Evolutionary conservation across 1,140 invertebrate genomes (phyloP), one percentile per base, ranked within the genome.

Genomic region (Drosophila mayri): DNA sequence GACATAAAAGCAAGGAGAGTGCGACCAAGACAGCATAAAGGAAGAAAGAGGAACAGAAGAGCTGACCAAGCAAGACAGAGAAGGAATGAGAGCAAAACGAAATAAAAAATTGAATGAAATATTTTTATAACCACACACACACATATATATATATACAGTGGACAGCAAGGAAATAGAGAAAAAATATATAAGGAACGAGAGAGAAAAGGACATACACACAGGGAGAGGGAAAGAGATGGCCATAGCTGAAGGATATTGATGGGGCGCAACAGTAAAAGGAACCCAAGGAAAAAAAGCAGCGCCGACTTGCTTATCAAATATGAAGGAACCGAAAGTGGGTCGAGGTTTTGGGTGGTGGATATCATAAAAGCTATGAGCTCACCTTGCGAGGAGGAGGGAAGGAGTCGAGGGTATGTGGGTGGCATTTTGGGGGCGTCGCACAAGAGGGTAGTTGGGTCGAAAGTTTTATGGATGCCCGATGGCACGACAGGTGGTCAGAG

Each of bases 31-130:
- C n/a, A 65, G 73, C 58, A 63, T 43, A 43, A 63, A 67, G 44
- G 40, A 37, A 47, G 50, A 28, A 43, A 58, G 44, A 49, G 61
- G 52, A 30, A 40, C 35, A 67, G 65, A 20, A 64, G 70, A 32
- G 57, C 47, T 54, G 47, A 25, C 46, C 62, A 54, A n/a, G 62
- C 25, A 2, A 16, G 52, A 40, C 18, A 25, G 60, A 77, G 79
- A 63, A 22, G 47, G 49, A 80, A 46, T 50, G 11, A 68, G 67
- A 73, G 59, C 64, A 73, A 63, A 77, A 76, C 71, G 60, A 52
- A 80, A 88, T 85, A 85, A 88, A 90, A 88, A 88, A 88, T 88
- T 88, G 85, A 88, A 90, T 88, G 85, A 88, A 88, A 88, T 90
- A 88, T 88, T 88, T 88, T 90, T 88, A 88, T 88, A 88, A 87